Evolutionary conservation across 2,888 invertebrate species (phyloP).

Genomic region (Drosophila peninsularis): DNA sequence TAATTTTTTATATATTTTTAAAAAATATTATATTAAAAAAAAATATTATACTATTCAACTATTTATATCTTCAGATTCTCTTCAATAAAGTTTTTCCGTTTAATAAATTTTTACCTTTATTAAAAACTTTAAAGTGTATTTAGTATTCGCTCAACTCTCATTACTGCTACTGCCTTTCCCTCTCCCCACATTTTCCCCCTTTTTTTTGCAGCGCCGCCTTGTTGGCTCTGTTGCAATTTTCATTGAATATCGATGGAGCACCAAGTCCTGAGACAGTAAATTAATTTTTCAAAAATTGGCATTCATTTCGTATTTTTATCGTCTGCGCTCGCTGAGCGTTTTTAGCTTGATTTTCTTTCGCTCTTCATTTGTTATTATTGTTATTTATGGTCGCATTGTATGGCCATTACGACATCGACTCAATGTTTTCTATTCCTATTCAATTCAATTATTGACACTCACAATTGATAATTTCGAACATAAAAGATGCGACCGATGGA

Average conservation of each 20-base stretch:
- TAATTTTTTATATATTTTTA: too few species aligned
- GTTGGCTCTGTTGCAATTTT: conserved; percentile 57
- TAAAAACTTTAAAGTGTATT: not conserved
- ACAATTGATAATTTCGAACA: conserved; percentile 52
- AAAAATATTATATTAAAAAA: too few species aligned
- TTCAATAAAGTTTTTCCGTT: too few species aligned
- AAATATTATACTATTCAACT: too few species aligned
- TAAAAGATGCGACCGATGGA: conserved; percentile 19
- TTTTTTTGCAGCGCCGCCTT: conserved; percentile 20
- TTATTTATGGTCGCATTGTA: conserved; percentile 58
- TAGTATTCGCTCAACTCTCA: not conserved
- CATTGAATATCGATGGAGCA: conserved; percentile 66
- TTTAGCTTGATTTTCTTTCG: conserved; percentile 18
- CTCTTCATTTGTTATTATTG: conserved; percentile 58
- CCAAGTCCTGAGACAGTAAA: conserved; percentile 64
- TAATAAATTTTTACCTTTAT: too few species aligned
- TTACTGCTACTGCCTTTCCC: not conserved
- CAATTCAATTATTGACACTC: conserved; percentile 59
- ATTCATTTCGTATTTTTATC: conserved; percentile 66
- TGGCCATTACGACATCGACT: conserved; percentile 36
- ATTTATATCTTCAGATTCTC: too few species aligned
- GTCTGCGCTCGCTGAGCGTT: conserved; percentile 15
- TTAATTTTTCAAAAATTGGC: conserved; percentile 73
- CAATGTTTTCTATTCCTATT: conserved; percentile 34
- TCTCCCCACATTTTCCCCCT: conserved; percentile 9